Evolutionary conservation across 2,888 invertebrate species (phyloP), one percentile per base, ranked within the genome.

Genomic region (Mycalesis mineus): DNA sequence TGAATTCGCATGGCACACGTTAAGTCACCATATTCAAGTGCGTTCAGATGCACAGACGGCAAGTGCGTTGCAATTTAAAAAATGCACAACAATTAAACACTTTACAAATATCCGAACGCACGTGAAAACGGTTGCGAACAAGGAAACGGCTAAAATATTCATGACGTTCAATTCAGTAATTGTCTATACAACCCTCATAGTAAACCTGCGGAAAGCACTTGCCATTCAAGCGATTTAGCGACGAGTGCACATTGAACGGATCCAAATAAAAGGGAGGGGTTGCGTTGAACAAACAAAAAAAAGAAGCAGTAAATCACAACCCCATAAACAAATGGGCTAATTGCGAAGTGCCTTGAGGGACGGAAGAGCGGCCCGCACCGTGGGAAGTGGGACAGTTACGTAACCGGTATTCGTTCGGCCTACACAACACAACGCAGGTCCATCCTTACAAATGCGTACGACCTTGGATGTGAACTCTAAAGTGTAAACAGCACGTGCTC

Each of bases 381-480:
- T 88, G 88, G 82, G 87, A 89, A 89, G 84, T 85, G 78, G 85
- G 82, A 80, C 87, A 82, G 73, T 78, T 85, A 86, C 73, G 82
- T 87, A 87, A 88, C 82, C 86, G 84, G 84, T 87, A 85, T 87
- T 88, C 85, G 84, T 86, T 84, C 80, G 75, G 77, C 88, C 86
- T 82, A 87, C 84, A 82, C 83, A 47, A 45, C 42, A 44, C 41
- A 13, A 40, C 41, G 17, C 44, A 75, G 81, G 82, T 79, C 87
- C 88, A 88, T 89, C 88, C 88, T 89, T 87, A 87, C 88, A 87
- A 88, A 89, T 87, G 86, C 88, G 87, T 86, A 84, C 84, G 88
- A 84, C 88, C 88, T 89, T 89, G 84, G 80, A 83, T 85, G 84
- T 85, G 86, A 88, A 88, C 88, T 87, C 85, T 81, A 83, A 86